Conservation (phyloP, 2,113 vertebrate species). For the Neotoma lepida region DNA sequence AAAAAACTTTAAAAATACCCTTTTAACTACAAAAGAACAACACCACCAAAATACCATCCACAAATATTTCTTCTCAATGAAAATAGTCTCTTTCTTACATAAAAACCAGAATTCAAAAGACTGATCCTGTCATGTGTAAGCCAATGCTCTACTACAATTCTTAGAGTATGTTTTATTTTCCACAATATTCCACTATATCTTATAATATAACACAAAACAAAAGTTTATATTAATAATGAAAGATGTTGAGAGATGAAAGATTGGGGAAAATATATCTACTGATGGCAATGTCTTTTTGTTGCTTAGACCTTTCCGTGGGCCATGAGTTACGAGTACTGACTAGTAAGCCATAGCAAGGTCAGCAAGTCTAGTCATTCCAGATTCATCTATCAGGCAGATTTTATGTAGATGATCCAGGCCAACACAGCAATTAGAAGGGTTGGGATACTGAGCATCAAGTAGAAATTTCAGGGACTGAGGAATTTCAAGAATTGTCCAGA, state of each 20-base stretch:
- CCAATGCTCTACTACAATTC: neutral
- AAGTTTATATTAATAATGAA: neutral
- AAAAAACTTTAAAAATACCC: neutral
- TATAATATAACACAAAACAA: neutral
- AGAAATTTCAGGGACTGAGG: neutral
- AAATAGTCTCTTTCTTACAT: neutral
- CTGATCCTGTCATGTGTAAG: neutral
- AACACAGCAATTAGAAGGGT: neutral
- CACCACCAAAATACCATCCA: neutral
- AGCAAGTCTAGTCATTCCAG: neutral
- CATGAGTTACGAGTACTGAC: neutral
- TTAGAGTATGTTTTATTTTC: neutral
- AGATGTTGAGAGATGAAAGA: neutral
- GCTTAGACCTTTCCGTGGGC: neutral
- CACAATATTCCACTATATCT: neutral
- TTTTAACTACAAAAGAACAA: neutral
- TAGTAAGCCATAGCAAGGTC: neutral
- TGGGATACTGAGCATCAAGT: rapidly evolving
- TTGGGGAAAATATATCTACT: neutral
- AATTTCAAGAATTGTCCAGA: neutral
- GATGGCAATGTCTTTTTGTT: neutral
- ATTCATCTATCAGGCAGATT: neutral
- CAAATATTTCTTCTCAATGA: neutral
- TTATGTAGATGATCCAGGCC: neutral
- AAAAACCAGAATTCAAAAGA: neutral